phyloP scores from a whole-genome alignment of 2,888 invertebrate genomes.

The Tuberolachnus salignus region DNA sequence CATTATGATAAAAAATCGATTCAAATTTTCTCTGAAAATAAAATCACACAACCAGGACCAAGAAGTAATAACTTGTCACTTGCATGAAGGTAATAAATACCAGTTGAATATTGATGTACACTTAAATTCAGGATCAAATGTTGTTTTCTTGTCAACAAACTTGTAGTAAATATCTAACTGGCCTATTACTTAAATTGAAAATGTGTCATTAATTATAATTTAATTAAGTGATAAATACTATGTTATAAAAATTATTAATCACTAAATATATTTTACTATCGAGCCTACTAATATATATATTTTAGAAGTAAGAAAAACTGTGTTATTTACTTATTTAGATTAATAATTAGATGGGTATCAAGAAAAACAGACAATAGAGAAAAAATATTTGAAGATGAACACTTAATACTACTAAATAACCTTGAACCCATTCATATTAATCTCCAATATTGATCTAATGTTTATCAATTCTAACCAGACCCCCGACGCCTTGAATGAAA shows the following conservation, averaged over 20 bases:
- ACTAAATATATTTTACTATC: no score
- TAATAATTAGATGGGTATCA: no score
- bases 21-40: slow-evolving; percentile 39
- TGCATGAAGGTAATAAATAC: slow-evolving; percentile 42
- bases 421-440: no score
- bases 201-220: background rate
- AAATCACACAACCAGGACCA: background rate
- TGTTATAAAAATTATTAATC: background rate
- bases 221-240: background rate
- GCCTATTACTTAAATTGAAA: slow-evolving; percentile 23
- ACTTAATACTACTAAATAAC: no score
- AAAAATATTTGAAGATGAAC: no score
- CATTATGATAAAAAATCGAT: slow-evolving; percentile 32
- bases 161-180: slow-evolving; percentile 42
- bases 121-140: slow-evolving; percentile 25
- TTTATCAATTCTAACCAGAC: no score
- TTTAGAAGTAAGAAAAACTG: background rate
- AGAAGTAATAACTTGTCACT: slow-evolving; percentile 40
- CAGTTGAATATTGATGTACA: slow-evolving; percentile 24
- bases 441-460: no score
- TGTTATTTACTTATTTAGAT: no score
- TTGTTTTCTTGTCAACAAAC: slow-evolving; percentile 44
- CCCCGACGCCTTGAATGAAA: no score
- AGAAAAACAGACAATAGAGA: no score
- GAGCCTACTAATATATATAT: no score